Evolutionary conservation across 2,113 vertebrate species (phyloP), one percentile per base, ranked within the genome.

Genomic region (Xiphophorus couchianus): DNA sequence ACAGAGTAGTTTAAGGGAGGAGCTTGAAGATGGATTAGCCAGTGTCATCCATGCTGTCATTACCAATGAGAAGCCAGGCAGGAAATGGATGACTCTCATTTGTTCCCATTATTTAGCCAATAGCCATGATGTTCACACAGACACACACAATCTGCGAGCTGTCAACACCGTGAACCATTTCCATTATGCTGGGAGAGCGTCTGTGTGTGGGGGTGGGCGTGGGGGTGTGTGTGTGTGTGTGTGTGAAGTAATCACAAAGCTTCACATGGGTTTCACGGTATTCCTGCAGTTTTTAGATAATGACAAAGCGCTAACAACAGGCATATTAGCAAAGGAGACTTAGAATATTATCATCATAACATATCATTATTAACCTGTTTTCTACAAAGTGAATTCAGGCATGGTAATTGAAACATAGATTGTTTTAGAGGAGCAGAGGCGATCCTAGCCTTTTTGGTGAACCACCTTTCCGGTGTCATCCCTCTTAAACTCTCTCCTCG

Each of bases 31-130:
- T 63, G 62, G 30, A 69, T 69, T 35, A 58, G 58, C 25, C 31
- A 33, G 22, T 22, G 44, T 54, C 68, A 35, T 12, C 25, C 68
- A 11, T 29, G 68, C n/a, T 30, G 31, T 33, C 62, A 63, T 28
- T 28, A 63, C 62, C 30, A 33, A 22, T 63, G 62, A 63, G 62
- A 14, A 63, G 29, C 30, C 62, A 33, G 6, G 29, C 93, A 95
- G 95, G 96, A 97, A 97, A 98, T 97, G 95, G 96, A 98, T 98
- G 96, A 96, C 96, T 97, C 96, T 98, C 97, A 98, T 98, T 98
- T 98, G 96, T 96, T 97, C 96, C 96, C 96, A 97, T 97, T 97
- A 97, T 97, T 97, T 96, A 96, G 95, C 95, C 84, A 84, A 84
- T 73, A 86, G 72, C 78, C 79, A 78, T 96, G 96, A 96, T 97